Conservation (phyloP, 53 echinoderm and acorn worm genomes). For the Paracentrotus lividus region DNA sequence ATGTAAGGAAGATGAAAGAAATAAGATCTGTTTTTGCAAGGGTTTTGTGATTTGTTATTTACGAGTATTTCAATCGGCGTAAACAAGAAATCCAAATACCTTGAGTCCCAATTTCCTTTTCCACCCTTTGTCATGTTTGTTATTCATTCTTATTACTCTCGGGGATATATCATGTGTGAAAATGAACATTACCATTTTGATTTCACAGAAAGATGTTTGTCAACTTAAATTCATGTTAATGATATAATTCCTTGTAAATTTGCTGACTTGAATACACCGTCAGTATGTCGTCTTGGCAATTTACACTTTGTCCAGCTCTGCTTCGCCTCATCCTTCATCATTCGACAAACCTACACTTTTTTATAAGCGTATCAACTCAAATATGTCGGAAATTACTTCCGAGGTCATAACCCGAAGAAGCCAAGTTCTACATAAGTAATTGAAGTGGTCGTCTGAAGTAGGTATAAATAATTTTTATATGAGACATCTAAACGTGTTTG, state of each 20-base stretch:
- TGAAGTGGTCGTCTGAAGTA: slow-evolving; percentile 52
- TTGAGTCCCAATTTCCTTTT: slow-evolving; percentile 7
- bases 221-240: not conserved
- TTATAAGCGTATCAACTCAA: slow-evolving; percentile 40
- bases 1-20: not conserved
- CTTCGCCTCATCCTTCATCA: slow-evolving; percentile 44
- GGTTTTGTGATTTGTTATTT: slow-evolving; percentile 36
- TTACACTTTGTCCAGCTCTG: no score
- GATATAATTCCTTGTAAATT: not conserved
- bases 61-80: slow-evolving; percentile 8
- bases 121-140: not conserved
- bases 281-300: not conserved
- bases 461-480: slow-evolving; percentile 63
- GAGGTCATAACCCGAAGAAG: slow-evolving; percentile 57
- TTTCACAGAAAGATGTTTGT: not conserved
- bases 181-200: slow-evolving; percentile 20
- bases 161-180: slow-evolving; percentile 31
- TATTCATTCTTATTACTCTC: not conserved
- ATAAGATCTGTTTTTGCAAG: slow-evolving; percentile 39
- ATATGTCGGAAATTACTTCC: slow-evolving; percentile 61
- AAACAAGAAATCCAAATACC: slow-evolving; percentile 36
- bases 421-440: slow-evolving; percentile 44
- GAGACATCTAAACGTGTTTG: slow-evolving; percentile 69
- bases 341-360: not conserved
- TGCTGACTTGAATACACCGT: not conserved